Evolutionary conservation across 1,140 invertebrate species (phyloP).

Genomic region (Cheumatopsyche charites): DNA sequence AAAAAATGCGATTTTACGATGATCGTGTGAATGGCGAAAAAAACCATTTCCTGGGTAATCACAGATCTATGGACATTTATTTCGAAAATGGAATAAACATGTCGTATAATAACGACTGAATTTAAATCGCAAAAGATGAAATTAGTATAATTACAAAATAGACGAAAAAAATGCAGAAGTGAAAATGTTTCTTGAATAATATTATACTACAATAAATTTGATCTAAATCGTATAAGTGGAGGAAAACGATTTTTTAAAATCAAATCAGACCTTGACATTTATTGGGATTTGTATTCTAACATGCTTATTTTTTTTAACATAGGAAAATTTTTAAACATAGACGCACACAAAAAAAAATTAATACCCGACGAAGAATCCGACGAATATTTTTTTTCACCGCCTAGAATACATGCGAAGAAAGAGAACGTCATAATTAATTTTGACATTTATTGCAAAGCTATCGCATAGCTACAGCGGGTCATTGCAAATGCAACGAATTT

Average conservation of each 20-base stretch:
- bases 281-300: too few relatives aligned
- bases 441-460: slow-evolving; percentile 1
- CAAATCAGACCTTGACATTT: too few relatives aligned
- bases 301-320: too few relatives aligned
- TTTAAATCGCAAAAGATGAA: background rate
- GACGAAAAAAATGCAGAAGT: background rate
- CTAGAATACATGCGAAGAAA: background rate
- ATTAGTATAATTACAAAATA: background rate
- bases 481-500: background rate
- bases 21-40: too few relatives aligned
- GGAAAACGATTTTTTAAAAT: too few relatives aligned
- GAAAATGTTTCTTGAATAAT: too few relatives aligned
- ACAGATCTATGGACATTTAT: too few relatives aligned
- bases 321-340: too few relatives aligned
- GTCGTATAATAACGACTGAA: too few relatives aligned
- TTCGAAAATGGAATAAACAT: too few relatives aligned
- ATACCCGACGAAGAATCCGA: background rate
- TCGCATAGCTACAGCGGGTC: background rate
- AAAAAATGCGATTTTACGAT: too few relatives aligned
- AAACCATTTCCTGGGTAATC: too few relatives aligned
- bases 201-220: background rate
- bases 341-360: background rate
- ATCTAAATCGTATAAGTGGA: background rate
- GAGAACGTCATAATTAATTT: slow-evolving; percentile 23
- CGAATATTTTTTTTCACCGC: slow-evolving; percentile 6